Base-by-base conservation (phyloP, 2,888 invertebrate genomes). In the Luperina testacea region DNA sequence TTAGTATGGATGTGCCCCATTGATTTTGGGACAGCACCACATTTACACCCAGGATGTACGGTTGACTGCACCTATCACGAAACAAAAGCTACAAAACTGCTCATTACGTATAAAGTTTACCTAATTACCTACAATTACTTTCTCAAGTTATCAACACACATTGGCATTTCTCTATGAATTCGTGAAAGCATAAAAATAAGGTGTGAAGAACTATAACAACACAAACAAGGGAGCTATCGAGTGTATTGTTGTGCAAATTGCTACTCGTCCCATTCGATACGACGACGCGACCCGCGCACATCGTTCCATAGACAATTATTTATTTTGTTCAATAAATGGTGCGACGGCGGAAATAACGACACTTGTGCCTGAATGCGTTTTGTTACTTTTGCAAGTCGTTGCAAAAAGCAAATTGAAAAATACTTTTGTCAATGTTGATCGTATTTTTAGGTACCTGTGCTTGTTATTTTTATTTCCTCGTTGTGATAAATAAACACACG, bases 231-330 rank as follows among this genome's bases (percentile, higher is more conserved):
- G 57, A 75, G 75, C 71, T 77, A 76, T 80, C 63, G 74, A 81
- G 83, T 81, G 73, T 80, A 86, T 87, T 84, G 77, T 88, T 75
- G 76, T 75, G 82, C 79, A 87, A 88, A 88, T 84, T 88, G 88
- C 74, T 78, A 82, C 88, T 86, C 72, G 72, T 71, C 32, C 59
- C 48, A 69, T 64, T 20, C 64, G 64, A 71, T 20, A 63, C 70
- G 42, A 63, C 70, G 42, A 70, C 3, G 57, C 63, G 72, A 68
- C 3, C 61, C 59, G 72, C 61, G 69, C 45, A 24, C 51, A 71
- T 64, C 53, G 79, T 67, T 59, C 73, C 81, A 73, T 65, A 61
- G 71, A 80, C 78, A 88, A 86, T 88, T 84, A 84, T 84, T 83
- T 78, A 79, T 79, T 79, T 80, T 84, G 68, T 82, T 84, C 73